Percentiles rank a stretch among this genome's conserved stretches.
phyloP scores from a whole-genome alignment of 1,140 invertebrate species.

The Danaus plexippus region DNA sequence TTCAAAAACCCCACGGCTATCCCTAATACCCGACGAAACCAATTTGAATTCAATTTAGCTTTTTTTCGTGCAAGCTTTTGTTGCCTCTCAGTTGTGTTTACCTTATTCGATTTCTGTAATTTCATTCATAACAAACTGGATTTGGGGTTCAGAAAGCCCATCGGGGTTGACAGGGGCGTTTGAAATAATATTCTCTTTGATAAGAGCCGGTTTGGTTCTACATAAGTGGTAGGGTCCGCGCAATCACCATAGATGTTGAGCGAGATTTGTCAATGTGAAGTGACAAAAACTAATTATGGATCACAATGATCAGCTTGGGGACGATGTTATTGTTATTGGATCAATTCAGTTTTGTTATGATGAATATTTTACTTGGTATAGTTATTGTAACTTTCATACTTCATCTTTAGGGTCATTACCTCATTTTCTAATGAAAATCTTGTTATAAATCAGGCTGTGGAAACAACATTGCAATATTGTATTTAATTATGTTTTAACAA shows the following conservation, averaged over 20 bases:
- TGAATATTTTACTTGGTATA: background rate
- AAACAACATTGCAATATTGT: too few species aligned
- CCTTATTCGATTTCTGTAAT: slow-evolving; percentile 72
- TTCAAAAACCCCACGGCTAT: slow-evolving; percentile 60
- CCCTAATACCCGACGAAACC: slow-evolving; percentile 68
- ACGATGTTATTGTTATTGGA: slow-evolving; percentile 25
- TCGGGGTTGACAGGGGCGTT: slow-evolving; percentile 68
- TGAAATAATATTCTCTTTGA: slow-evolving; percentile 72
- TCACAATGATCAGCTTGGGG: slow-evolving; percentile 54
- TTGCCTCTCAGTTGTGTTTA: slow-evolving; percentile 70
- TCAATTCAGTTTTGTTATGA: slow-evolving; percentile 13
- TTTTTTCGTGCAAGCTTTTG: slow-evolving; percentile 70
- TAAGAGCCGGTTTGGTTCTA: slow-evolving; percentile 59
- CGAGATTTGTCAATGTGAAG: slow-evolving; percentile 67
- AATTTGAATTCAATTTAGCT: slow-evolving; percentile 72
- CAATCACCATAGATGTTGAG: slow-evolving; percentile 43
- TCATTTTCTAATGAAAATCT: too few species aligned
- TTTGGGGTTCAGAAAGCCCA: slow-evolving; percentile 64
- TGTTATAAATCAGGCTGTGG: too few species aligned
- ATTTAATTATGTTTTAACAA: too few species aligned
- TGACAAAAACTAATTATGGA: slow-evolving; percentile 70
- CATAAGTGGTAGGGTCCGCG: slow-evolving; percentile 55
- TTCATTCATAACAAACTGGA: slow-evolving; percentile 72
- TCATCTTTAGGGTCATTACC: too few species aligned
- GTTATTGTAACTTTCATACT: too few species aligned